phyloP scores from a whole-genome alignment of 2,113 vertebrate genomes.

The Platysteira castanea region DNA sequence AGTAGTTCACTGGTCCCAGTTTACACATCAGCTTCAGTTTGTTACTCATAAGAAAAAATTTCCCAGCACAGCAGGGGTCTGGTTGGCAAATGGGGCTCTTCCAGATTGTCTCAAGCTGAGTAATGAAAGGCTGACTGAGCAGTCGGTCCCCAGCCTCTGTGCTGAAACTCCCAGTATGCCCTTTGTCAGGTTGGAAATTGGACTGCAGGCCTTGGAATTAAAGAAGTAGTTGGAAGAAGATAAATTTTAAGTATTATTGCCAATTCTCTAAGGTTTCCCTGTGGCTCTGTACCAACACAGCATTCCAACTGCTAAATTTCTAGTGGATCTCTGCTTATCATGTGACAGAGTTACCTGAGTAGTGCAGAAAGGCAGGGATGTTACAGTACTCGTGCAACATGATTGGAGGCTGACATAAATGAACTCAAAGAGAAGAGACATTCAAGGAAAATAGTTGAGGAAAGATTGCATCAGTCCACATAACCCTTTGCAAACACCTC shows the following conservation, averaged over 20 bases:
- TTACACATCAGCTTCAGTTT: not conserved
- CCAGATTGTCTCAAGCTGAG: not conserved
- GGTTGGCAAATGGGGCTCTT: not conserved
- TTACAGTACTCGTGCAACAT: not conserved
- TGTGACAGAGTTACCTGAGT: not conserved
- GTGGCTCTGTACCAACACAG: not conserved
- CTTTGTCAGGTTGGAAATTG: not conserved
- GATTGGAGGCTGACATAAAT: not conserved
- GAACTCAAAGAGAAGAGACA: not conserved
- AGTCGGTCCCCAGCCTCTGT: not conserved
- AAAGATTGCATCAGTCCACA: not conserved
- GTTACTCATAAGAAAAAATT: not conserved
- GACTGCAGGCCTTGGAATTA: not conserved
- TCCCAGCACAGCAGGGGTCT: not conserved
- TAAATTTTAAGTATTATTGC: not conserved
- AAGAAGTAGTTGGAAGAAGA: not conserved
- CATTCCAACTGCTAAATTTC: not conserved
- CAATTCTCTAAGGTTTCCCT: not conserved
- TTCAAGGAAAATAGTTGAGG: not conserved
- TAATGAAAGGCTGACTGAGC: not conserved
- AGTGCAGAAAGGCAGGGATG: not conserved
- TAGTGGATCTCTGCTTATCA: not conserved
- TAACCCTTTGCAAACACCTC: not conserved
- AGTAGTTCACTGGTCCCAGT: not conserved
- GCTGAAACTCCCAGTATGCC: not conserved